A percentile compares a stretch with the other conserved stretches of the same genome.
Conservation (phyloP, 2,888 invertebrate genomes). For the Drosophila rellima region DNA sequence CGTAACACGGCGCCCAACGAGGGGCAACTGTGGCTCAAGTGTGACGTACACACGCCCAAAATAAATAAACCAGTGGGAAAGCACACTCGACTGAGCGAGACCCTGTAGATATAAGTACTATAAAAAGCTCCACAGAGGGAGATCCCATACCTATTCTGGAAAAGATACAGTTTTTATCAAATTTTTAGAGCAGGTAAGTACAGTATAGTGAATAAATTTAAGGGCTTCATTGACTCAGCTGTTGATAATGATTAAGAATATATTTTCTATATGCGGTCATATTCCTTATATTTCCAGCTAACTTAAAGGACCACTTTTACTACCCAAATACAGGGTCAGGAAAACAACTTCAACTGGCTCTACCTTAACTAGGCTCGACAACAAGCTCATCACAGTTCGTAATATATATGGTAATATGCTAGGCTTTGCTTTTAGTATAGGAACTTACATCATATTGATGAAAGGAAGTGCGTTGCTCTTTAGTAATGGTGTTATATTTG, state of each 20-base stretch:
- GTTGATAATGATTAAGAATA: neutral
- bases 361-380: slow-evolving; percentile 53
- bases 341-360: slow-evolving; percentile 27
- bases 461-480: slow-evolving; percentile 85
- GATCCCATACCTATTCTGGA: neutral
- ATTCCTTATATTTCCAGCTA: too few species aligned
- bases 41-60: slow-evolving; percentile 65
- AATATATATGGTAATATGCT: slow-evolving; percentile 35
- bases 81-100: neutral
- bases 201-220: too few species aligned
- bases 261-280: neutral
- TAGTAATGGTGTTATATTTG: slow-evolving; percentile 83
- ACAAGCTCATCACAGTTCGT: slow-evolving; percentile 50
- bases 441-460: slow-evolving; percentile 86
- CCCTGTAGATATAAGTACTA: neutral
- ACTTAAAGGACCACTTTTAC: neutral
- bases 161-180: neutral
- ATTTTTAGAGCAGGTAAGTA: too few species aligned
- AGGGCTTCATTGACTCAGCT: too few species aligned
- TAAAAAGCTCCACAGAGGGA: neutral
- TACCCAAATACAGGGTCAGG: neutral
- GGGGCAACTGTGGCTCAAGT: slow-evolving; percentile 51
- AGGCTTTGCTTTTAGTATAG: slow-evolving; percentile 13
- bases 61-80: neutral
- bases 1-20: slow-evolving; percentile 46